Percentiles rank a stretch among this genome's conserved stretches.
Conservation (phyloP, 2,797 vertebrate species). For the Phaenicophaeus curvirostris region DNA sequence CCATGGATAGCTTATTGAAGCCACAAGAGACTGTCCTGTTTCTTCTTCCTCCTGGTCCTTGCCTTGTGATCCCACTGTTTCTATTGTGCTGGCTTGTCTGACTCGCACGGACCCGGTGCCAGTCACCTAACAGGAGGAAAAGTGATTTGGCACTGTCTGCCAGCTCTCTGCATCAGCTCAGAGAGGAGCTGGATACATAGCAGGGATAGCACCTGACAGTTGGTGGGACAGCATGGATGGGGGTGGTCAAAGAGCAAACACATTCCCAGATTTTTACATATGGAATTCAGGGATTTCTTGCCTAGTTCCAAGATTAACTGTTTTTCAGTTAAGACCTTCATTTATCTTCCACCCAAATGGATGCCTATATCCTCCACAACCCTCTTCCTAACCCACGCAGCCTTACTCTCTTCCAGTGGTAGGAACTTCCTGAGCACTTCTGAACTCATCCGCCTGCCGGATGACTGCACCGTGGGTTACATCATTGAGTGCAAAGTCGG, state of each 20-base stretch:
- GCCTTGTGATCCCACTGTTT: not conserved
- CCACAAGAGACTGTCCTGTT: not conserved
- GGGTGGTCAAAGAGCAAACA: not conserved
- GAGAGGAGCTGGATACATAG: rapidly evolving
- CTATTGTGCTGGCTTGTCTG: not conserved
- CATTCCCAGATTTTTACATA: not conserved
- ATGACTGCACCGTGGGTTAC: conserved; percentile 92
- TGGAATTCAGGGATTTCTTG: not conserved
- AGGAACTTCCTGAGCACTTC: conserved; percentile 85
- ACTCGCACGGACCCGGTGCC: not conserved
- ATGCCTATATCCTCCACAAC: not conserved
- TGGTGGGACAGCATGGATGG: not conserved
- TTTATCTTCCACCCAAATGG: not conserved
- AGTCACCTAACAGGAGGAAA: not conserved
- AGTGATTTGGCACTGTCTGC: not conserved
- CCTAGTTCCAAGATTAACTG: not conserved
- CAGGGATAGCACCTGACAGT: not conserved
- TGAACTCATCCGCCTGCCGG: conserved; percentile 86
- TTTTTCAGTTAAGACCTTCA: not conserved
- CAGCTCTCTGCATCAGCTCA: not conserved
- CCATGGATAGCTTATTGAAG: not conserved
- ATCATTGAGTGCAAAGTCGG: conserved; percentile 87
- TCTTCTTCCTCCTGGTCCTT: not conserved
- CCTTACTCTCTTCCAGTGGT: conserved; percentile 74
- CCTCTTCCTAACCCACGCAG: not conserved